These are phyloP conservation scores for Tachina grossa DNA, from an alignment of 2,888 invertebrate species.

Conservation along the genomic window DNA sequence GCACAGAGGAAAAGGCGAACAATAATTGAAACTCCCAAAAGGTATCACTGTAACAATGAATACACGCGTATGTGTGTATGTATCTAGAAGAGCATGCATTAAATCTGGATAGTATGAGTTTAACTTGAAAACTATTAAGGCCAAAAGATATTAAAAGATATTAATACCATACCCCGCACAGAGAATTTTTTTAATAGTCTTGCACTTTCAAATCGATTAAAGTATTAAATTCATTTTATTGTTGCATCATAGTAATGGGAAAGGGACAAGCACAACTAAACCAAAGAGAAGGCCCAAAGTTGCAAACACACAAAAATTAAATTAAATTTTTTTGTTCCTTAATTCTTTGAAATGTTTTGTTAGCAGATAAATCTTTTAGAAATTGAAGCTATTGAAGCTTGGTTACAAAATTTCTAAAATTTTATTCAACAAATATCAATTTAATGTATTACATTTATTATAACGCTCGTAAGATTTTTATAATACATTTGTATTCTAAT, in stretches of 20 bases:
- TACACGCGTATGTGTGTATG: no score
- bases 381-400: no score
- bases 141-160: constrained; percentile 1
- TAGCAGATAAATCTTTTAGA: neutral
- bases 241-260: neutral
- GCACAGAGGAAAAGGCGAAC: neutral
- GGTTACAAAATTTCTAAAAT: no score
- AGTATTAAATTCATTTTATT: constrained; percentile 33
- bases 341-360: neutral
- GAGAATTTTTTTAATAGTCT: neutral
- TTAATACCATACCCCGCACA: neutral
- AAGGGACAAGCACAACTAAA: neutral
- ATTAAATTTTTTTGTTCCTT: constrained; percentile 3
- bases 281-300: constrained; percentile 13
- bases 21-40: neutral
- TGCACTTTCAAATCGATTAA: constrained; percentile 45
- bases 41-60: neutral
- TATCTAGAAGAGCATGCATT: neutral
- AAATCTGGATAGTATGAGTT: constrained; percentile 21
- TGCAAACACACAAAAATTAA: neutral
- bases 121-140: constrained; percentile 24
- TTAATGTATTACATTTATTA: no score
- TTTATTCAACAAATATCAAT: no score
- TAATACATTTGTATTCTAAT: no score
- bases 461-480: no score